These are phyloP conservation scores for Bombyx mandarina DNA, from an alignment of 1,140 invertebrate genomes.

Conservation along the genomic window DNA sequence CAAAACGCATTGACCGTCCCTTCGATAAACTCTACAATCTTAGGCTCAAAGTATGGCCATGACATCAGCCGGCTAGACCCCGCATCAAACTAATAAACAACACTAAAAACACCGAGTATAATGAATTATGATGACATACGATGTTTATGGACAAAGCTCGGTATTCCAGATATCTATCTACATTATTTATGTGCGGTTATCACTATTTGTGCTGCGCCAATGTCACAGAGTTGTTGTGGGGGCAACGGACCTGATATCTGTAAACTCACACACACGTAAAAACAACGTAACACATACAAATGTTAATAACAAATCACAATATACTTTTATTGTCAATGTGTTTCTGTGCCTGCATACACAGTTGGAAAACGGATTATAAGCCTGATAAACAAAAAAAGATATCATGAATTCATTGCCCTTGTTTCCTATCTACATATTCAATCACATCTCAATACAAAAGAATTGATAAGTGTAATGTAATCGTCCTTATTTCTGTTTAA, in stretches of 20 bases:
- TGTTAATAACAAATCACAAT: conserved; percentile 4
- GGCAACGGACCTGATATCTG: conserved; percentile 63
- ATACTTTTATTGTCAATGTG: conserved; percentile 18
- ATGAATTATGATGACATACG: conserved; percentile 4
- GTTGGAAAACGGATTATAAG: conserved; percentile 38
- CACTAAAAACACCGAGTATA: conserved; percentile 1
- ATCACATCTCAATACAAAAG: conserved; percentile 17
- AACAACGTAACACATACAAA: conserved; percentile 15
- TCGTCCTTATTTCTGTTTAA: no score
- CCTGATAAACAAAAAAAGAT: conserved; percentile 46
- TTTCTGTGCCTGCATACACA: conserved; percentile 23
- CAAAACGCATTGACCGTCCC: no score
- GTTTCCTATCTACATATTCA: conserved; percentile 28
- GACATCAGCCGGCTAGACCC: no score
- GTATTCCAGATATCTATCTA: conserved; percentile 34
- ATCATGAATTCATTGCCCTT: conserved; percentile 63
- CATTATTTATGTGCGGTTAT: conserved; percentile 47
- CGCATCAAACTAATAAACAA: not conserved
- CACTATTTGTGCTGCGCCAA: conserved; percentile 61
- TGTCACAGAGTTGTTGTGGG: conserved; percentile 63
- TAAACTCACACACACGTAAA: conserved; percentile 22
- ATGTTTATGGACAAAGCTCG: conserved; percentile 13
- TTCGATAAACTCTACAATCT: no score
- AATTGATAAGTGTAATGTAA: not conserved
- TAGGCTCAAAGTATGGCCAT: no score